Conservation (phyloP, 2,113 vertebrate genomes). For the Polyodon spathula region DNA sequence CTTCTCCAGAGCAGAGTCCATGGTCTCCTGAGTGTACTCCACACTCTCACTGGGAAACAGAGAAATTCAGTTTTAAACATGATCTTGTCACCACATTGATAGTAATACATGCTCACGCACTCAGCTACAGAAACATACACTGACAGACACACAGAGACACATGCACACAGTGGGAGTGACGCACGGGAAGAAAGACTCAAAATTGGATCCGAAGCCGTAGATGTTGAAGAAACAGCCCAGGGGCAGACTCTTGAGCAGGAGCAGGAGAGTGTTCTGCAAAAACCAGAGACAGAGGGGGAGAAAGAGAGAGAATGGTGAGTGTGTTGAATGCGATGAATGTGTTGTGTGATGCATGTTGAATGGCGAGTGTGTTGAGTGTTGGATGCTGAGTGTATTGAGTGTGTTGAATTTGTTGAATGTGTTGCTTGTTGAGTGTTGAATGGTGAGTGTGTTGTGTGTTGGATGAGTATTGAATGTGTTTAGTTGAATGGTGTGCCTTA, state of each 20-base stretch:
- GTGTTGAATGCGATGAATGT: neutral
- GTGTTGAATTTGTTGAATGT: no score
- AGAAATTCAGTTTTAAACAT: no score
- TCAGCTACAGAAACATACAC: constrained; percentile 7
- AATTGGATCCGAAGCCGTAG: constrained; percentile 63
- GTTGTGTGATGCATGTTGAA: no score
- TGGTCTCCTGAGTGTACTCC: constrained; percentile 56
- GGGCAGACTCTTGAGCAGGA: constrained; percentile 73
- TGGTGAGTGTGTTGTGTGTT: neutral
- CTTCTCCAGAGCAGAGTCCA: constrained; percentile 53
- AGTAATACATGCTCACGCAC: no score
- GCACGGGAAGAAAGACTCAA: constrained; percentile 55
- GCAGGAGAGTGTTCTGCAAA: constrained; percentile 59
- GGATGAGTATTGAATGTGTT: neutral
- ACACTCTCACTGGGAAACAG: constrained; percentile 56
- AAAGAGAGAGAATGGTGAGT: neutral
- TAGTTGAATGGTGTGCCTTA: neutral
- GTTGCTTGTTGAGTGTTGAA: no score
- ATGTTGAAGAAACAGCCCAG: constrained; percentile 78
- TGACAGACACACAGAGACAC: neutral
- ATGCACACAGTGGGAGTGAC: constrained; percentile 12
- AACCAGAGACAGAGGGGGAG: neutral
- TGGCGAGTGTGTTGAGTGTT: neutral
- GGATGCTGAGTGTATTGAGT: no score
- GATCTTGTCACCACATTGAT: no score